Conservation (phyloP, 2,888 invertebrate genomes). For the Leptinotarsa tumamoca region DNA sequence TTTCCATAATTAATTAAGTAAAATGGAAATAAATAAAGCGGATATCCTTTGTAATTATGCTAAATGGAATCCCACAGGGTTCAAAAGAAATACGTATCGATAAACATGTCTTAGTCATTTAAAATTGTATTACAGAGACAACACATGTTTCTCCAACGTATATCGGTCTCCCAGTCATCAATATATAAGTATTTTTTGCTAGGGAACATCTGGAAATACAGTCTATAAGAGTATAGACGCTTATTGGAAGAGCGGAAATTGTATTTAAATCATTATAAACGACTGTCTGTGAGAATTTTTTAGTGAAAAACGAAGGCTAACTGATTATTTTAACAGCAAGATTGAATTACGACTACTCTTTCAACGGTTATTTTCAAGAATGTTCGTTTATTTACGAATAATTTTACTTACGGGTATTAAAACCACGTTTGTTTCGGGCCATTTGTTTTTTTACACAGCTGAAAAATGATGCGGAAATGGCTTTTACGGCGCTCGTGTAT, state of each 20-base stretch:
- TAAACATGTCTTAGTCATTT: conserved; percentile 21
- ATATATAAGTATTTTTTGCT: conserved; percentile 47
- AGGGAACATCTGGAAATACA: conserved; percentile 46
- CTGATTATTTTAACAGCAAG: conserved; percentile 34
- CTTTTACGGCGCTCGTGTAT: conserved; percentile 24
- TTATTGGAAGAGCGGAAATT: conserved; percentile 47
- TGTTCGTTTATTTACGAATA: conserved; percentile 15
- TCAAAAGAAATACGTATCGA: conserved; percentile 25
- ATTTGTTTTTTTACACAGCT: conserved; percentile 2
- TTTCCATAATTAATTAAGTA: conserved; percentile 36
- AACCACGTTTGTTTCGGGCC: conserved; percentile 7
- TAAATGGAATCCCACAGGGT: conserved; percentile 37
- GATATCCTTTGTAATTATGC: conserved; percentile 46
- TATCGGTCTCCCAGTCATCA: conserved; percentile 46
- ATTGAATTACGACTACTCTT: conserved; percentile 31
- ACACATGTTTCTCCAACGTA: conserved; percentile 43
- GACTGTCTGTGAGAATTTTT: conserved; percentile 34
- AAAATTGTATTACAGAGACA: conserved; percentile 28
- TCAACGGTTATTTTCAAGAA: conserved; percentile 31
- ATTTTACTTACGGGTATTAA: conserved; percentile 4
- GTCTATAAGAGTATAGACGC: conserved; percentile 39
- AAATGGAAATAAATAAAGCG: conserved; percentile 48
- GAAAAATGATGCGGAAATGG: conserved; percentile 1
- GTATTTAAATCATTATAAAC: conserved; percentile 47
- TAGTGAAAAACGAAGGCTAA: conserved; percentile 31